Base-by-base conservation (phyloP, 1,140 invertebrate species). In the Meloidogyne exigua region DNA sequence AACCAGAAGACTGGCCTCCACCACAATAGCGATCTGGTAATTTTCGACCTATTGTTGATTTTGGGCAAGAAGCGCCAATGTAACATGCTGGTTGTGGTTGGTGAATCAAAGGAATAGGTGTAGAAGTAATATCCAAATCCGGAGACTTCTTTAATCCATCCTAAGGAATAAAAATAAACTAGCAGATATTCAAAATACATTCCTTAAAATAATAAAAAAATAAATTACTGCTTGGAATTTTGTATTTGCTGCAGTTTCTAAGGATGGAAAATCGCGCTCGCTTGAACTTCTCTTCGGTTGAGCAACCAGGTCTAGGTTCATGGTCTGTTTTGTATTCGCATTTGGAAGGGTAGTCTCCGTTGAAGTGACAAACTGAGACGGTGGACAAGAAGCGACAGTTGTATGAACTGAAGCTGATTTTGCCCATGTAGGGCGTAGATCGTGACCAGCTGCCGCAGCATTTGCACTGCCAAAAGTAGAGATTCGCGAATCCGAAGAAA, bases 391-490 rank as follows among this genome's bases (percentile, higher is more conserved):
- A 73, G 44, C 28, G 32, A 25, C 72, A 23, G 23, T 28, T n/a
- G n/a, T n/a, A 64, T 62, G 28, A 25, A 28, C 78, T 49, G 69
- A 32, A 39, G 80, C 63, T 76, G 62, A 84, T 25, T 84, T 83
- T 18, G 84, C 84, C 85, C 85, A 86, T 25, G 84, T 85, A 28
- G 85, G 85, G 28, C 85, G 83, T 21, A 76, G 75, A 65, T 83
- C 84, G 73, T 81, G 75, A 36, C 76, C 82, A 10, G 39, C 67
- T 42, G 76, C 39, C 32, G 76, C 21, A 62, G 72, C 23, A 49
- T 79, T 80, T 49, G 44, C 67, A 68, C 64, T 63, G 79, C 63
- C n/a, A 80, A 57, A 64, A 21, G 68, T 39, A 49, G 74, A 70
- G 74, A 70, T 75, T 57, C 65, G 15, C 15, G 65, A 74, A 66